Conservation (phyloP, 53 echinoderm and acorn worm genomes). For the Antedon mediterranea region DNA sequence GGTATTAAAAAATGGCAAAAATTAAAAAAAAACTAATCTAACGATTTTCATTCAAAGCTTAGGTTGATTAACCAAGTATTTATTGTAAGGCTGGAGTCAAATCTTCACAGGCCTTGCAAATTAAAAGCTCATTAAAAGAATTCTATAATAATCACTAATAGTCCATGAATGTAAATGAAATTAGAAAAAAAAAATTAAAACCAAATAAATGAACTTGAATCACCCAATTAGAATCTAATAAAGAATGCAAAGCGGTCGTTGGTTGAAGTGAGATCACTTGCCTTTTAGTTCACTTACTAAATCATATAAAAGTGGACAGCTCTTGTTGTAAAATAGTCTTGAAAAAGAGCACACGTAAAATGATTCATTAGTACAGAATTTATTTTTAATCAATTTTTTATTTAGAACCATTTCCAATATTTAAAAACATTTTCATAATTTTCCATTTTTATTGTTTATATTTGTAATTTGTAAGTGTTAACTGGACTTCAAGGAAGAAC, state of each 20-base stretch:
- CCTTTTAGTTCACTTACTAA: background rate
- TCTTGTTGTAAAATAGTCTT: background rate
- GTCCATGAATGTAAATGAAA: background rate
- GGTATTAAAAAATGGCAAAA: too few relatives aligned
- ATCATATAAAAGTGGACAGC: background rate
- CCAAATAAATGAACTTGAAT: background rate
- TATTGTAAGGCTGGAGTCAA: too few relatives aligned
- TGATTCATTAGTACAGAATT: background rate
- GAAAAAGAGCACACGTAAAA: background rate
- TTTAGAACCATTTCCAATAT: too few relatives aligned
- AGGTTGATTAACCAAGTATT: too few relatives aligned
- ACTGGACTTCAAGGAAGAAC: too few relatives aligned
- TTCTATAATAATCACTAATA: background rate
- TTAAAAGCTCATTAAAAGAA: conserved; percentile 2
- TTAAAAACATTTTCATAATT: too few relatives aligned
- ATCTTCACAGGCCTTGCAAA: too few relatives aligned
- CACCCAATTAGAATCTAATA: background rate
- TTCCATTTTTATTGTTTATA: too few relatives aligned
- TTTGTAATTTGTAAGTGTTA: too few relatives aligned
- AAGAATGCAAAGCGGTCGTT: background rate
- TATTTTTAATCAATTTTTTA: too few relatives aligned
- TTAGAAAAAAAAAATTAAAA: background rate
- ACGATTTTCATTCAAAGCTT: too few relatives aligned
- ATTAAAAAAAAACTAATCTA: too few relatives aligned
- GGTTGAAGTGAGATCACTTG: background rate